Evolutionary conservation across 1,140 invertebrate genomes (phyloP).

Genomic region (Conus betulinus): DNA sequence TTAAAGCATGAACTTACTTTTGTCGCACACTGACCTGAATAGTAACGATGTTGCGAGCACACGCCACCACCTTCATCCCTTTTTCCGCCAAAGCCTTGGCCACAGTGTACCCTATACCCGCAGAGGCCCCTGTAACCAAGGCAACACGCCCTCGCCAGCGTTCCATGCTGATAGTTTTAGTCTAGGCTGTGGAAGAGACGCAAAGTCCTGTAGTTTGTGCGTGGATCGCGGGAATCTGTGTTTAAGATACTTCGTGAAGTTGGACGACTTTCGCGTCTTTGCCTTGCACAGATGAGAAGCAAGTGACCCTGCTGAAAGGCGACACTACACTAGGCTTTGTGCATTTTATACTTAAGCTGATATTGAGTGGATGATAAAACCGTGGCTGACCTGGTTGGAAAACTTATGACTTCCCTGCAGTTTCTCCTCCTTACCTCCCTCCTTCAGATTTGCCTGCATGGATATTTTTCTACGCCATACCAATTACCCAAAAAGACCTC

Average conservation of each 20-base stretch:
- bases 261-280: background rate
- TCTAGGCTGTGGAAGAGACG: background rate
- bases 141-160: slow-evolving; percentile 82
- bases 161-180: slow-evolving; percentile 78
- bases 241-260: background rate
- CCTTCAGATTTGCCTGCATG: too few species aligned
- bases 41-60: slow-evolving; percentile 81
- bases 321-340: too few species aligned
- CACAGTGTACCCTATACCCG: slow-evolving; percentile 82
- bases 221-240: background rate
- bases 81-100: slow-evolving; percentile 78
- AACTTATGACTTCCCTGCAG: too few species aligned
- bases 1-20: background rate
- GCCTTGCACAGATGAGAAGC: too few species aligned
- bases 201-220: background rate
- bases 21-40: slow-evolving; percentile 75
- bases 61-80: slow-evolving; percentile 83
- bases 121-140: slow-evolving; percentile 84
- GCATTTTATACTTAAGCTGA: too few species aligned
- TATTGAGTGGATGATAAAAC: too few species aligned
- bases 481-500: too few species aligned
- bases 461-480: too few species aligned
- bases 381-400: too few species aligned
- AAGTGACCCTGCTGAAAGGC: too few species aligned
- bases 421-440: too few species aligned